These are phyloP conservation scores for Hypomecis atomaria DNA, from an alignment of 2,888 invertebrate species.

Conservation along the genomic window DNA sequence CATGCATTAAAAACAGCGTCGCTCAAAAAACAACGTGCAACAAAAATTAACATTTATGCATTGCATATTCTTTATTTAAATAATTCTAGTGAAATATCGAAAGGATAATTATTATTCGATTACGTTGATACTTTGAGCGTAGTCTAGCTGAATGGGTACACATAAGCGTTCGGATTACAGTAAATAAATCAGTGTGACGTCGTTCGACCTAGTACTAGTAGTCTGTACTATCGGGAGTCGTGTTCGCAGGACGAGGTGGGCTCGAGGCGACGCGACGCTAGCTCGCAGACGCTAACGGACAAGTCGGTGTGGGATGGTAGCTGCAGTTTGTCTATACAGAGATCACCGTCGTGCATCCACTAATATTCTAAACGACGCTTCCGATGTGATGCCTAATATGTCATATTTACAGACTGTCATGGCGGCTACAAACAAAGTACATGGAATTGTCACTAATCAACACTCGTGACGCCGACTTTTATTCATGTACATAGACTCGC, in stretches of 20 bases:
- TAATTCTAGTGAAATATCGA: conserved; percentile 81
- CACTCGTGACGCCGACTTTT: conserved; percentile 32
- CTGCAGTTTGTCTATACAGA: conserved; percentile 79
- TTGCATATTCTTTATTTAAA: conserved; percentile 83
- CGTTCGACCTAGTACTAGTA: conserved; percentile 78
- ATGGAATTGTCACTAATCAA: conserved; percentile 31
- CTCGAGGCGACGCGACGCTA: conserved; percentile 59
- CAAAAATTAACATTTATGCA: conserved; percentile 88
- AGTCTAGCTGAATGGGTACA: conserved; percentile 83
- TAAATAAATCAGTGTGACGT: conserved; percentile 71
- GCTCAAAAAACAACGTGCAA: conserved; percentile 92
- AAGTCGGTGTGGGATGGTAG: conserved; percentile 75
- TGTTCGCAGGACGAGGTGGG: conserved; percentile 62
- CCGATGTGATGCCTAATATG: conserved; percentile 17
- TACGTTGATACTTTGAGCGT: conserved; percentile 85
- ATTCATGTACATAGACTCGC: conserved; percentile 33
- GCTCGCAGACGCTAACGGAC: conserved; percentile 69
- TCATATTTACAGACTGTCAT: conserved; percentile 34
- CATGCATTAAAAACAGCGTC: conserved; percentile 95
- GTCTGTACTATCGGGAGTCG: conserved; percentile 73
- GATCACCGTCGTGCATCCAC: conserved; percentile 78
- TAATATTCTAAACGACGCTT: conserved; percentile 43
- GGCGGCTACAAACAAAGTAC: conserved; percentile 34
- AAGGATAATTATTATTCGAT: conserved; percentile 74
- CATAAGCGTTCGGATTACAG: conserved; percentile 83